These are phyloP conservation scores for Lanistes nyassanus DNA, from an alignment of 1,140 invertebrate genomes.

Conservation along the genomic window DNA sequence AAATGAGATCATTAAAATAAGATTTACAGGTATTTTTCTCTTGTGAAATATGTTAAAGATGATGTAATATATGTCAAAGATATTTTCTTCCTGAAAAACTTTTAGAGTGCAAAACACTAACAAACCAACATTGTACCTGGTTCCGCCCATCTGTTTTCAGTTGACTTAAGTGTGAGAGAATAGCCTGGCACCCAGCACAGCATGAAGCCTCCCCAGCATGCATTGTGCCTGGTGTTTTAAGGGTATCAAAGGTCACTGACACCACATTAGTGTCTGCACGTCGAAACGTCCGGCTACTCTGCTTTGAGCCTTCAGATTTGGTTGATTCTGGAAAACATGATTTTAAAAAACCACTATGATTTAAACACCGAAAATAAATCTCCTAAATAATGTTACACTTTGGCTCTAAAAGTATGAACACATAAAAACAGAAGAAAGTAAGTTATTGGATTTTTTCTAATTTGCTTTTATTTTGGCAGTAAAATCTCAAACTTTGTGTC, in stretches of 20 bases:
- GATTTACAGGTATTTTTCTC: not conserved
- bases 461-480: too few species aligned
- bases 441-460: not conserved
- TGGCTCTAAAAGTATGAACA: not conserved
- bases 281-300: slow-evolving; percentile 34
- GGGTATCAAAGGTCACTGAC: slow-evolving; percentile 53
- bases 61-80: not conserved
- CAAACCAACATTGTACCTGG: too few species aligned
- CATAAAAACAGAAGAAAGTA: not conserved
- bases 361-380: not conserved
- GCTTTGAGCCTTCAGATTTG: not conserved
- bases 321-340: not conserved
- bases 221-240: slow-evolving; percentile 59
- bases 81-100: not conserved
- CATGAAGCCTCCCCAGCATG: slow-evolving; percentile 60
- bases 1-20: not conserved
- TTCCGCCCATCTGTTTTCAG: slow-evolving; percentile 36
- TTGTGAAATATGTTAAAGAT: not conserved
- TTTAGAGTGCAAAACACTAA: not conserved
- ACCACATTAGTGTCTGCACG: slow-evolving; percentile 64
- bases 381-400: not conserved
- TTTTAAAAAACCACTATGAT: not conserved
- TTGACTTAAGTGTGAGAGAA: slow-evolving; percentile 58
- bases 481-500: too few species aligned
- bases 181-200: slow-evolving; percentile 52